Evolutionary conservation across 92 coral and sea anemone genomes (phyloP).

Genomic region (Porites rus): DNA sequence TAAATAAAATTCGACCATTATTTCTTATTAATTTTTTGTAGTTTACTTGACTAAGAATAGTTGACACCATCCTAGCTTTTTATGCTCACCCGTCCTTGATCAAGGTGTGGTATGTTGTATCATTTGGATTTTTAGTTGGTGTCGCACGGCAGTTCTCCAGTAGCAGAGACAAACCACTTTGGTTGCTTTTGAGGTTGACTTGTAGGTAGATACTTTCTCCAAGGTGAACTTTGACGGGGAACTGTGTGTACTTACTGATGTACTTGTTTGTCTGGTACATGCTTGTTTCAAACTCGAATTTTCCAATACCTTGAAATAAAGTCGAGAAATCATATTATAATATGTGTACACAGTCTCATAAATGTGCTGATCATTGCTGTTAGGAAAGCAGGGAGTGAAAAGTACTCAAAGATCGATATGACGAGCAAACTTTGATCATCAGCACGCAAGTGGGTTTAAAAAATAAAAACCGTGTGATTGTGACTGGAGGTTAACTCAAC

Average conservation of each 20-base stretch:
- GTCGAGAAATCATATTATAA: neutral
- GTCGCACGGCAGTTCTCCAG: constrained; percentile 85
- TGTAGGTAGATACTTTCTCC: constrained; percentile 76
- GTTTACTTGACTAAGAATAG: neutral
- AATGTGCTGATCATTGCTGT: too few relatives aligned
- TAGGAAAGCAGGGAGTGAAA: too few relatives aligned
- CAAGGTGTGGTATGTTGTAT: constrained; percentile 29
- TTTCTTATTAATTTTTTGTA: neutral
- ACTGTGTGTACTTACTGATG: constrained; percentile 71
- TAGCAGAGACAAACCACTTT: constrained; percentile 65
- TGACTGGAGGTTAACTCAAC: too few relatives aligned
- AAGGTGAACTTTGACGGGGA: constrained; percentile 84
- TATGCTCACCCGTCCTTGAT: constrained; percentile 78
- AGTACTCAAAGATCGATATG: too few relatives aligned
- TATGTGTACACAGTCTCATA: too few relatives aligned
- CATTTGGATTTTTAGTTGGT: constrained; percentile 60
- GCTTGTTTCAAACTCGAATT: constrained; percentile 74
- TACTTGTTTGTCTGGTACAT: constrained; percentile 86
- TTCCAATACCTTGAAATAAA: constrained; percentile 57
- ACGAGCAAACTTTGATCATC: too few relatives aligned
- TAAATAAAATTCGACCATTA: too few relatives aligned
- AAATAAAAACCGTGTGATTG: too few relatives aligned
- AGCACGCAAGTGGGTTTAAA: too few relatives aligned
- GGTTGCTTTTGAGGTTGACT: constrained; percentile 69
- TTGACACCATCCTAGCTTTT: neutral